These are phyloP conservation scores for Melipona beecheii DNA, from an alignment of 2,888 invertebrate genomes.

Conservation along the genomic window DNA sequence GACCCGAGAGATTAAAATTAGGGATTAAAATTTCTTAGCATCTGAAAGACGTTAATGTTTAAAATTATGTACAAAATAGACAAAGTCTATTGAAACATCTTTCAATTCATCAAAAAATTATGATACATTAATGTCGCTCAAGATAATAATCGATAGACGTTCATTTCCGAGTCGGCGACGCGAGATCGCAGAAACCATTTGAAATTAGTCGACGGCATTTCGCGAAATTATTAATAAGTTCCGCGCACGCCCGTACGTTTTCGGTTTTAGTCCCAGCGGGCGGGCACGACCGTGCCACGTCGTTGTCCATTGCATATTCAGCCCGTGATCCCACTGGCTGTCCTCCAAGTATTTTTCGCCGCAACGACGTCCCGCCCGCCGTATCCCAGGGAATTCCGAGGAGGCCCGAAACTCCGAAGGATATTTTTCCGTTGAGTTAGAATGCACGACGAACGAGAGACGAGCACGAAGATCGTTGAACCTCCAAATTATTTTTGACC, in stretches of 20 bases:
- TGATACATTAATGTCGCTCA: too few species aligned
- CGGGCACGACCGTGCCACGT: background rate
- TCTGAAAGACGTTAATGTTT: too few species aligned
- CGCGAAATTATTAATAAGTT: conserved; percentile 59
- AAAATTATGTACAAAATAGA: too few species aligned
- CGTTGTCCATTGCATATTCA: conserved; percentile 20
- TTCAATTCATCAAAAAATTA: too few species aligned
- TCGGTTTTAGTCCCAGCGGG: conserved; percentile 39
- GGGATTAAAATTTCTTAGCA: too few species aligned
- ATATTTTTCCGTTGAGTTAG: background rate
- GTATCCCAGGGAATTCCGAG: conserved; percentile 5
- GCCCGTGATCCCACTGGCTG: conserved; percentile 13
- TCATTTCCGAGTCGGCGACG: background rate
- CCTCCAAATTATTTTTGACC: background rate
- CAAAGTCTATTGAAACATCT: too few species aligned
- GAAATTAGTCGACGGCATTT: conserved; percentile 33
- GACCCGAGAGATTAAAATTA: too few species aligned
- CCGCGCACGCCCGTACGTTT: conserved; percentile 14
- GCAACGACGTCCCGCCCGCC: background rate
- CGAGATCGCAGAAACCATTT: conserved; percentile 44
- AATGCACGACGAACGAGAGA: conserved; percentile 13
- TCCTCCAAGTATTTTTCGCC: conserved; percentile 26
- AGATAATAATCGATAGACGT: too few species aligned
- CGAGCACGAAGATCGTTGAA: background rate
- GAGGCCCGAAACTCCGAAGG: background rate